Percentiles rank a stretch among this genome's conserved stretches.
These are phyloP conservation scores for Koerneria pararmatus DNA, from an alignment of 2,888 invertebrate genomes.

Conservation along the genomic window DNA sequence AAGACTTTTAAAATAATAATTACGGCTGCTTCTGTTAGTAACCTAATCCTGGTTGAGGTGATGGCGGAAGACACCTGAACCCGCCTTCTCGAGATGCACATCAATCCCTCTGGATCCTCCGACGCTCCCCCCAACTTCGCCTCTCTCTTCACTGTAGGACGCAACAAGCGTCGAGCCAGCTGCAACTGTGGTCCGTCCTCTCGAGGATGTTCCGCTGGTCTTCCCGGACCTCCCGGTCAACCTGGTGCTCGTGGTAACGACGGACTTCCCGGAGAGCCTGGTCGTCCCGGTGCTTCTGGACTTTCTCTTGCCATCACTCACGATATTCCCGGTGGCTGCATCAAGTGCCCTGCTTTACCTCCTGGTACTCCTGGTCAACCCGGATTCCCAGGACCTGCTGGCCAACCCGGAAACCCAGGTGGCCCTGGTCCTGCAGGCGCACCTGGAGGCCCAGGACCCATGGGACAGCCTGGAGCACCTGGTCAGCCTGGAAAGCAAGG, in stretches of 20 bases:
- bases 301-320: conserved; percentile 34
- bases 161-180: conserved; percentile 22
- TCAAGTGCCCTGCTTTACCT: conserved; percentile 31
- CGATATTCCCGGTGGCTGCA: conserved; percentile 38
- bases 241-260: conserved; percentile 26
- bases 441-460: conserved; percentile 42
- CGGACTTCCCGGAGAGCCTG: conserved; percentile 36
- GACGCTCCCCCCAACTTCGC: conserved; percentile 22
- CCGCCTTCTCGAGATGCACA: conserved; percentile 21
- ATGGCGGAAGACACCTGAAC: conserved; percentile 23
- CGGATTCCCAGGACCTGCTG: conserved; percentile 40
- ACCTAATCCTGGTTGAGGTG: conserved; percentile 8
- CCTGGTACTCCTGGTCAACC: conserved; percentile 38
- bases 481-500: conserved; percentile 42
- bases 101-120: conserved; percentile 23
- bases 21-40: background rate
- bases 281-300: conserved; percentile 36
- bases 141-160: conserved; percentile 21
- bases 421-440: conserved; percentile 42
- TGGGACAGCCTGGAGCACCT: conserved; percentile 36
- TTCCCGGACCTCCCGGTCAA: conserved; percentile 20
- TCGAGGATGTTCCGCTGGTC: conserved; percentile 21
- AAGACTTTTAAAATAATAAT: no score
- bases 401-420: conserved; percentile 35
- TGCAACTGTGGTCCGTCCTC: conserved; percentile 23